phyloP scores from a whole-genome alignment of 2,113 vertebrate genomes.

The Ivindomyrus marchei region DNA sequence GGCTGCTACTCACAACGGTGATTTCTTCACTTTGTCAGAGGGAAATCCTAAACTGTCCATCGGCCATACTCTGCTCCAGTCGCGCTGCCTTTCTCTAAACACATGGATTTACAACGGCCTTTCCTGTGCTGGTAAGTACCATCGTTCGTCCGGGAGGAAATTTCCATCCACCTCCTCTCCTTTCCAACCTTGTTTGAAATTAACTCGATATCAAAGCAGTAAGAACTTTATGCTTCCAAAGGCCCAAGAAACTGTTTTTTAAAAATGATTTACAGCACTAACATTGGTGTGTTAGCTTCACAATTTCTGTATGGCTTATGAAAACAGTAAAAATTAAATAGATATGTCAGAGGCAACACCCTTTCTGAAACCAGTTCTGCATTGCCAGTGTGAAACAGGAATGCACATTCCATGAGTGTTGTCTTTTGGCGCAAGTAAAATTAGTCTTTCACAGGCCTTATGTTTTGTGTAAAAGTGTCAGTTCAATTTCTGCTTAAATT shows the following conservation, averaged over 20 bases:
- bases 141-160: background rate
- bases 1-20: background rate
- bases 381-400: background rate
- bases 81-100: background rate
- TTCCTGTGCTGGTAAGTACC: slow-evolving; percentile 18
- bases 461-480: background rate
- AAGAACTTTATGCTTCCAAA: background rate
- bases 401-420: background rate
- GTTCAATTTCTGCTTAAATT: background rate
- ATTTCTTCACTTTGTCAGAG: background rate
- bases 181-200: background rate
- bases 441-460: background rate
- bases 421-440: background rate
- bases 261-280: background rate
- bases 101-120: background rate
- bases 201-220: background rate
- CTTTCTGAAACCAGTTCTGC: background rate
- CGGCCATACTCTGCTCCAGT: background rate
- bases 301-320: background rate
- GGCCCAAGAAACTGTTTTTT: background rate
- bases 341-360: background rate
- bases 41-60: background rate
- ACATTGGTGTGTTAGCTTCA: background rate
- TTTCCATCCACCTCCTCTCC: background rate
- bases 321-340: background rate